These are phyloP conservation scores for Tupaia chinensis DNA, from an alignment of 2,113 vertebrate genomes.

Conservation along the genomic window DNA sequence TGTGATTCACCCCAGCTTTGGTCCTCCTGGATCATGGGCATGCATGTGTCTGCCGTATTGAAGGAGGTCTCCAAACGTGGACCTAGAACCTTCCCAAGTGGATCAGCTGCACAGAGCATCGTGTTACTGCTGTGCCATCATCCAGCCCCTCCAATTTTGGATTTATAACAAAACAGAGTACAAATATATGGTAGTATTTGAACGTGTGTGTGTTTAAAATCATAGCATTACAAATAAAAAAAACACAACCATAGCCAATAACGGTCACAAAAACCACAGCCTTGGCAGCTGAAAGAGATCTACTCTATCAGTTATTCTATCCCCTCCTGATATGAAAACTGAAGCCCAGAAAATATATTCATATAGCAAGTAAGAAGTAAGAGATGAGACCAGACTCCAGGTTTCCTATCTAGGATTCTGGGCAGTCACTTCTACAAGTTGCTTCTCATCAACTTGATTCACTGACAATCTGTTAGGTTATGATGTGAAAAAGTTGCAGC, in stretches of 20 bases:
- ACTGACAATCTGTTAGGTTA: not conserved
- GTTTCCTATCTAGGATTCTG: not conserved
- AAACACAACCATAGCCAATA: not conserved
- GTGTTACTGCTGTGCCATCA: no score
- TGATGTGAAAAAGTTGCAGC: not conserved
- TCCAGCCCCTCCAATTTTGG: not conserved
- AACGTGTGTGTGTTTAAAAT: slow-evolving; percentile 32
- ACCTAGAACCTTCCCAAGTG: no score
- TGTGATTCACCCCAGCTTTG: no score
- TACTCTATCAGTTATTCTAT: not conserved
- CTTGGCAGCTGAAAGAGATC: not conserved
- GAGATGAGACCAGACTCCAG: not conserved
- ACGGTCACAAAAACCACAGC: not conserved
- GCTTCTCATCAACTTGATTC: not conserved
- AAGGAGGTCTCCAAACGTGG: no score
- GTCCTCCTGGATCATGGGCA: no score
- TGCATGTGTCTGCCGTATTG: no score
- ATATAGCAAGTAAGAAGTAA: not conserved
- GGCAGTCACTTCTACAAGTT: not conserved
- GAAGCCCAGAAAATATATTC: not conserved
- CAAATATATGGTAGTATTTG: not conserved
- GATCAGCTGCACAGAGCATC: no score
- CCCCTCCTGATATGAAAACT: not conserved
- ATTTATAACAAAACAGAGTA: slow-evolving; percentile 9
- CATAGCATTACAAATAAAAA: not conserved